Conservation (phyloP, 2,113 vertebrate species). For the pig (Sus scrofa) region T2T-Sscrofa CM000826.6:87286501-87287000, state of each 20-base stretch:
- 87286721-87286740: background rate
- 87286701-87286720: background rate
- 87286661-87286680: background rate
- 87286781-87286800: background rate
- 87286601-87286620: background rate
- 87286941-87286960: too few species aligned
- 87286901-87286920: background rate
- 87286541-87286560: background rate
- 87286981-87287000: too few species aligned
- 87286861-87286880: background rate
- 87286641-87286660: slow-evolving; percentile 31
- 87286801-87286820: background rate
- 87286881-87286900: background rate
- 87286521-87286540: background rate
- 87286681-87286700: background rate
- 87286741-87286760: background rate
- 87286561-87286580: slow-evolving; percentile 27
- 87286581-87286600: background rate
- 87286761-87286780: background rate
- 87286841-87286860: background rate
- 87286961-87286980: too few species aligned
- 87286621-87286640: background rate
- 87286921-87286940: too few species aligned
- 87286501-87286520: slow-evolving; percentile 30
- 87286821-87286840: background rate